Evolutionary conservation across 2,113 vertebrate species (phyloP).

Genomic region (Damaliscus lunatus): DNA sequence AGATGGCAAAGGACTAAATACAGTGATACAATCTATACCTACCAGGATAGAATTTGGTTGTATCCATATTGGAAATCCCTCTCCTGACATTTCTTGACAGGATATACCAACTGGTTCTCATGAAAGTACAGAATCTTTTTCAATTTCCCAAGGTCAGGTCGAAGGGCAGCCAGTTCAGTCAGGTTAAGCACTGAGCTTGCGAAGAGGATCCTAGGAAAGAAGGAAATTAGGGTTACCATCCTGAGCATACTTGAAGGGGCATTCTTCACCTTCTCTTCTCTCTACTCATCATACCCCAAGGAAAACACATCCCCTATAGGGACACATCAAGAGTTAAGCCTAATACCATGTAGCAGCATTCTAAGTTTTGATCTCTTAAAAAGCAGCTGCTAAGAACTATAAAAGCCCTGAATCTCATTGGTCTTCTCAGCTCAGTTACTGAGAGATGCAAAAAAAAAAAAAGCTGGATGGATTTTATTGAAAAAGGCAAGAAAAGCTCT

Average conservation of each 20-base stretch:
- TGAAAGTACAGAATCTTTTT: constrained; percentile 98
- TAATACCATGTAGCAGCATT: constrained; percentile 80
- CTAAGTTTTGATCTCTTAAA: constrained; percentile 89
- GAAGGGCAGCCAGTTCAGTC: constrained; percentile 90
- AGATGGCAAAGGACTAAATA: neutral
- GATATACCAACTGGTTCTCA: constrained; percentile 96
- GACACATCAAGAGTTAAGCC: constrained; percentile 87
- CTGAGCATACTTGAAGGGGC: constrained; percentile 75
- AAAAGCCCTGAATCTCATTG: constrained; percentile 86
- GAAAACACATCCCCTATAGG: constrained; percentile 85
- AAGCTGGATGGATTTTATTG: constrained; percentile 83
- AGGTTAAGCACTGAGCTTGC: constrained; percentile 96
- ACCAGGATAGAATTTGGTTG: constrained; percentile 93
- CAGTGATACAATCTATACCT: constrained; percentile 65
- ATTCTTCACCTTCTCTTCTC: constrained; percentile 74
- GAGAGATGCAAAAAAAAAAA: constrained; percentile 74
- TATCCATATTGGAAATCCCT: constrained; percentile 98
- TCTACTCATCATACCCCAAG: constrained; percentile 53
- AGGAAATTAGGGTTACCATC: constrained; percentile 83
- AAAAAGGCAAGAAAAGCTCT: constrained; percentile 82
- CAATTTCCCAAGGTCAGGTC: constrained; percentile 90
- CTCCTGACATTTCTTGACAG: constrained; percentile 92
- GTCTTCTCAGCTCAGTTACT: constrained; percentile 80
- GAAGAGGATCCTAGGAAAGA: constrained; percentile 91
- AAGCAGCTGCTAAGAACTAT: constrained; percentile 83